phyloP scores from a whole-genome alignment of 2,888 invertebrate genomes.

The Polydesmus complanatus region DNA sequence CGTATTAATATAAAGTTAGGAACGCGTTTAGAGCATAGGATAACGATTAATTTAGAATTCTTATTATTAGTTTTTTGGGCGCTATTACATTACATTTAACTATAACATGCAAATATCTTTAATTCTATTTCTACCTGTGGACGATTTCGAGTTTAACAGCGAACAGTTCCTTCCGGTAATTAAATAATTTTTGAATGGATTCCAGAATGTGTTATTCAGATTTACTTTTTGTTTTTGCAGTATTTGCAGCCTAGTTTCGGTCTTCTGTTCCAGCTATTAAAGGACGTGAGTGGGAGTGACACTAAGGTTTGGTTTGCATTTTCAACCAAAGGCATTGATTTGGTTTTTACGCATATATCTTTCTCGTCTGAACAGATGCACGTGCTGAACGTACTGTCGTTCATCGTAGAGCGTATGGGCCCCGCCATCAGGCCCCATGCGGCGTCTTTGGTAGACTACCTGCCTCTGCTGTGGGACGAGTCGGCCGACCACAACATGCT shows the following conservation, averaged over 20 bases:
- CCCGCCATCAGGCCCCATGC: slow-evolving; percentile 53
- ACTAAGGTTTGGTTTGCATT: slow-evolving; percentile 49
- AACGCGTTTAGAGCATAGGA: neutral
- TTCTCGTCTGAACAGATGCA: slow-evolving; percentile 51
- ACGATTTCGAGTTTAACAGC: slow-evolving; percentile 81
- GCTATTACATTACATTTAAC: neutral
- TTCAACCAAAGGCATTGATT: neutral
- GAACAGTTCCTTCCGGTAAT: slow-evolving; percentile 62
- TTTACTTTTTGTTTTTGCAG: slow-evolving; percentile 23
- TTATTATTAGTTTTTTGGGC: neutral
- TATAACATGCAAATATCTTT: neutral
- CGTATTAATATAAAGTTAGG: neutral
- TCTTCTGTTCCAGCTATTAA: slow-evolving; percentile 64
- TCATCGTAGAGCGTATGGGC: slow-evolving; percentile 74
- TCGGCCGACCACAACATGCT: slow-evolving; percentile 79
- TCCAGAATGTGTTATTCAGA: neutral
- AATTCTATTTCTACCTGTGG: slow-evolving; percentile 42
- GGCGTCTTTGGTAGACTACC: slow-evolving; percentile 58
- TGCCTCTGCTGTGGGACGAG: slow-evolving; percentile 78
- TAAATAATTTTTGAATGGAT: slow-evolving; percentile 11
- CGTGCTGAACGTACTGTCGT: slow-evolving; percentile 74
- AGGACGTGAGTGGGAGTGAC: slow-evolving; percentile 79
- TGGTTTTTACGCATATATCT: slow-evolving; percentile 2
- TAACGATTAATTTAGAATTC: neutral
- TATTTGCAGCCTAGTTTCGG: slow-evolving; percentile 65